Evolutionary conservation across 1,140 invertebrate species (phyloP).

Genomic region (Pissodes strobi): DNA sequence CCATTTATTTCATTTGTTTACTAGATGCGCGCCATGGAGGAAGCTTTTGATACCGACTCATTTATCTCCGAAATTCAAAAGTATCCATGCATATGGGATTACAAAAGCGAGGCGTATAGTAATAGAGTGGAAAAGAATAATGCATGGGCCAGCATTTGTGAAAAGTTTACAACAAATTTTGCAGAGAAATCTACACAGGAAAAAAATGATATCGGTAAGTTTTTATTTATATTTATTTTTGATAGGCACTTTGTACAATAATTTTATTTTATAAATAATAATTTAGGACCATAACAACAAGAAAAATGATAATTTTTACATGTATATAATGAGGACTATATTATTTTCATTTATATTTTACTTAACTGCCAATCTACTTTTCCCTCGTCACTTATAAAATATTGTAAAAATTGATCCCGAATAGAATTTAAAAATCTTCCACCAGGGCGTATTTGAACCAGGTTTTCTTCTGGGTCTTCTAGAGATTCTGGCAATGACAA

Average conservation of each 20-base stretch:
- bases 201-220: constrained; percentile 4
- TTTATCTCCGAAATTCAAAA: constrained; percentile 15
- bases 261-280: too few relatives aligned
- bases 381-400: background rate
- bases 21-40: too few relatives aligned
- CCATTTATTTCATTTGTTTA: too few relatives aligned
- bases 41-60: background rate
- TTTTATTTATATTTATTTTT: background rate
- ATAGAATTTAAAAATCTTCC: background rate
- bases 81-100: constrained; percentile 13
- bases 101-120: background rate
- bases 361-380: background rate
- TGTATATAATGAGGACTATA: too few relatives aligned
- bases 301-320: too few relatives aligned
- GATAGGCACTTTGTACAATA: too few relatives aligned
- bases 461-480: background rate
- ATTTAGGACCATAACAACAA: too few relatives aligned
- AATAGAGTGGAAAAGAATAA: constrained; percentile 10
- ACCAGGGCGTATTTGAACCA: background rate
- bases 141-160: background rate
- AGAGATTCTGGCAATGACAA: background rate
- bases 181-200: background rate
- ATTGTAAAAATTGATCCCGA: background rate
- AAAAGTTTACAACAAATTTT: background rate
- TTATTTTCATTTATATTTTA: background rate